Base-by-base conservation (phyloP, 2,113 vertebrate species). In the Oplegnathus fasciatus region DNA sequence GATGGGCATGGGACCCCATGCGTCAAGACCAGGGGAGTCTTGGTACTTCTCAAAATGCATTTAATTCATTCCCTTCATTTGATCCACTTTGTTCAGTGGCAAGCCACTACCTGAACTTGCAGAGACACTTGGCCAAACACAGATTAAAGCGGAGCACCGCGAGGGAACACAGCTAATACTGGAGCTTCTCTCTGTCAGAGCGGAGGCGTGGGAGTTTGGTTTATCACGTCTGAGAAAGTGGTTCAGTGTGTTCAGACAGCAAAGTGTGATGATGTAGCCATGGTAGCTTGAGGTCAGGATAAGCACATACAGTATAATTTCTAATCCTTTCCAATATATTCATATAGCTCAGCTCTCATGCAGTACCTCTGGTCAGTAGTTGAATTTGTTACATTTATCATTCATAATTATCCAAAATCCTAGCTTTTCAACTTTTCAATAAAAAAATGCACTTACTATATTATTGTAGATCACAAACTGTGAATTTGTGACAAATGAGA, bases 121-220 rank as follows among this genome's bases (percentile, higher is more conserved):
- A 69, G 75, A 75, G 76, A 86, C 65, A 82, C 75, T 78, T 61
- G 75, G 74, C 74, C 77, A 78, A 85, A 81, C 78, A 78, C 69
- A 67, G 83, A 90, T 85, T 83, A 90, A 83, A 89, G 26, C 6
- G 0, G 30, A 82, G 77, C 74, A 60, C 83, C 46, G 13, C 79
- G 1, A 85, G 86, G 84, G 82, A 87, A 37, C 60, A 3, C 20
- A 14, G 24, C 80, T 86, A 84, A 91, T 71, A 57, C 78, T 10
- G 30, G 80, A 88, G 82, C 57, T 75, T 67, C 70, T 83, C 55
- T 86, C 73, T 75, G 80, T 89, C 86, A 69, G 75, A 76, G 84
- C 26, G 52, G 79, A 77, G 80, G 86, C 32, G 85, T 87, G 87
- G 90, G 88, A 85, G 90, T 86, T 79, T 76, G 69, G 75, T 86